A percentile compares a stretch with the other conserved stretches of the same genome.
Conservation (phyloP, 2,888 invertebrate species). For the Ctenicera cuprea region DNA sequence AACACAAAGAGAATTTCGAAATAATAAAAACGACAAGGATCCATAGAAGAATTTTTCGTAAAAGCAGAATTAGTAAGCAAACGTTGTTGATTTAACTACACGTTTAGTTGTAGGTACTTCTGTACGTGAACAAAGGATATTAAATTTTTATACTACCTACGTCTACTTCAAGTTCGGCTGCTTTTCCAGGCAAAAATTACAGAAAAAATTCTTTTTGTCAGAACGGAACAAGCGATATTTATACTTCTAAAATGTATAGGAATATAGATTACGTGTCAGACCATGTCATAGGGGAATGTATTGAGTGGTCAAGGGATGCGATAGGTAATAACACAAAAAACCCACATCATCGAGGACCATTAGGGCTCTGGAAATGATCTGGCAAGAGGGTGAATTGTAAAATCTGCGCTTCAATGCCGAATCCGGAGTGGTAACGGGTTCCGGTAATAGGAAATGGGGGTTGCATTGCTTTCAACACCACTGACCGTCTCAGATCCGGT, state of each 20-base stretch:
- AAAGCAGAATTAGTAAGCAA: conserved; percentile 12
- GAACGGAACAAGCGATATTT: neutral
- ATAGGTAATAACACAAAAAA: conserved; percentile 33
- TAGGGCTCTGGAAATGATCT: conserved; percentile 36
- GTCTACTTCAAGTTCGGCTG: neutral
- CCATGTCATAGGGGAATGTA: conserved; percentile 20
- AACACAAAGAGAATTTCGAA: conserved; percentile 7
- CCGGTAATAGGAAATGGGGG: conserved; percentile 40
- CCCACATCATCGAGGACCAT: conserved; percentile 36
- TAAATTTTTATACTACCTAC: conserved; percentile 15
- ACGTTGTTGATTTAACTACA: conserved; percentile 1
- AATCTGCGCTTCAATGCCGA: conserved; percentile 28
- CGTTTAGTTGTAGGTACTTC: conserved; percentile 6
- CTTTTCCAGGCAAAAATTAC: neutral
- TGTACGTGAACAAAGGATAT: conserved; percentile 12
- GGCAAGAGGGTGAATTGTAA: conserved; percentile 31
- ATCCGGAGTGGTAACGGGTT: conserved; percentile 28
- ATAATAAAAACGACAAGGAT: conserved; percentile 1
- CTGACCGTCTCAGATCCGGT: conserved; percentile 39
- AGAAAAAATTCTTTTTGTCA: neutral
- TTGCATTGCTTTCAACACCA: conserved; percentile 21
- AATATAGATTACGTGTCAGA: conserved; percentile 26
- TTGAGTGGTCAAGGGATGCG: conserved; percentile 29
- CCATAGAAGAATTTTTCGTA: neutral
- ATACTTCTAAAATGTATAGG: neutral